Conservation (phyloP, 2,113 vertebrate species). For the cat (Felis catus) region F.catus_Fca126_mat1.0 CM031424.1:61616001-61616500, state of each 20-base stretch:
- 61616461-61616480: no score
- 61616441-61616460: no score
- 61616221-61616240: background rate
- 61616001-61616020: slow-evolving; percentile 56
- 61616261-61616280: background rate
- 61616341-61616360: background rate
- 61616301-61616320: background rate
- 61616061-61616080: slow-evolving; percentile 57
- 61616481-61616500: no score
- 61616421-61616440: no score
- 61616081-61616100: slow-evolving; percentile 46
- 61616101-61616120: background rate
- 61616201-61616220: background rate
- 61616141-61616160: background rate
- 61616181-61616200: slow-evolving; percentile 37
- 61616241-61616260: slow-evolving; percentile 24
- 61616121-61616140: background rate
- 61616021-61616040: slow-evolving; percentile 55
- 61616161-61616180: slow-evolving; percentile 30
- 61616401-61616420: no score
- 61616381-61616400: background rate
- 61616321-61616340: slow-evolving; percentile 3
- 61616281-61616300: background rate
- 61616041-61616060: slow-evolving; percentile 34
- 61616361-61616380: background rate